Evolutionary conservation across 2,888 invertebrate species (phyloP), one percentile per base, ranked within the genome.

Genomic region (Sesia apiformis): DNA sequence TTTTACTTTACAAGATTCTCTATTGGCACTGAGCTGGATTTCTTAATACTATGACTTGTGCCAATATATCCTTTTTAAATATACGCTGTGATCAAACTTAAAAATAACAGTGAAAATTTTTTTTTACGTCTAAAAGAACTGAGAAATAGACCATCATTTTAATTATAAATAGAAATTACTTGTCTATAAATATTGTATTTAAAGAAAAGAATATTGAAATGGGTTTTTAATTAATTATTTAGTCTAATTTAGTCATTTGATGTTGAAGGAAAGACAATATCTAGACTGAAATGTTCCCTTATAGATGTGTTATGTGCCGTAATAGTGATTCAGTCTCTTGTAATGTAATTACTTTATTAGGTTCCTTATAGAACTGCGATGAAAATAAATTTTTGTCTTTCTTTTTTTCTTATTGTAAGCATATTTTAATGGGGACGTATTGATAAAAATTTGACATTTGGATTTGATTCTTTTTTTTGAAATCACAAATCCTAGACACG

Each of bases 251-350:
- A 79, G 78, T 83, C 76, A 80, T 69, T 80, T 70, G 66, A 76
- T 82, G 84, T 85, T 84, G 81, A 67, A 78, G 69, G 67, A 84
- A 84, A 87, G 86, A 85, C 86, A 83, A 84, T 84, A 81, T 78
- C 67, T 86, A 85, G 84, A 87, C 86, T 87, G 85, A 85, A 82
- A 83, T 82, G 83, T 83, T 84, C 72, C 74, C 72, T 77, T 72
- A 69, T 78, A 78, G 72, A 66, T 73, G 67, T 73, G 67, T 73
- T 72, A 69, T 74, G 69, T 40, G 38, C 50, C 38, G 23, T 40
- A 53, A 55, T 58, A 57, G 59, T 60, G 55, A 56, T 58, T 63
- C 65, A 64, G 58, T 62, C 59, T 55, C 67, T 58, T 53, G 63
- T 70, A 70, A 71, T 76, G 79, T 78, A 73, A 76, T 80, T 74